A percentile compares a stretch with the other conserved stretches of the same genome.
Evolutionary conservation across 2,888 invertebrate species (phyloP).

Genomic region (Cephus nigrinus): DNA sequence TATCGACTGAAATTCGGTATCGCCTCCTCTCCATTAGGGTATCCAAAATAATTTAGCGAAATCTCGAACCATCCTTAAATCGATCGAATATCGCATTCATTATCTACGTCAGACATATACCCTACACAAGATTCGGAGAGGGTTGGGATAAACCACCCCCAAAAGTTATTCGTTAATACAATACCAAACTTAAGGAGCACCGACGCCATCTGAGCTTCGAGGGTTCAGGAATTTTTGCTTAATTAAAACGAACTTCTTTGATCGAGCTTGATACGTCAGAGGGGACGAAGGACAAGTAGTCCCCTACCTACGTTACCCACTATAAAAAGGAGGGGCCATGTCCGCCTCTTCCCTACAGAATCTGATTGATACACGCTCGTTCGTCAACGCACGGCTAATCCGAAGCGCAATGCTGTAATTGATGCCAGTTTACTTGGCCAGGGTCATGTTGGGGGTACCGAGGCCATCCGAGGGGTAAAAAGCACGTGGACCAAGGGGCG

Average conservation of each 20-base stretch:
- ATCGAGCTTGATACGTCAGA: not conserved
- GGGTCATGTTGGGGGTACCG: not conserved
- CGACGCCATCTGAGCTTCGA: not conserved
- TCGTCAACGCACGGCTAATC: conserved; percentile 5
- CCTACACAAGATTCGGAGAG: not conserved
- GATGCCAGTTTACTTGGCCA: conserved; percentile 32
- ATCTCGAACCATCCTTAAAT: not conserved
- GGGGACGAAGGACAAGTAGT: not conserved
- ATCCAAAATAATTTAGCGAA: not conserved
- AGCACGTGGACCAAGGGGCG: not conserved
- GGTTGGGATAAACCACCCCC: not conserved
- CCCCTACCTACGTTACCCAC: not conserved
- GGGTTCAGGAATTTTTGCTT: not conserved
- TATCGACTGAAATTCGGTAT: not conserved
- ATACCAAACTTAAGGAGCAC: not conserved
- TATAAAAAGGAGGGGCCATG: not conserved
- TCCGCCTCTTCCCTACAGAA: not conserved
- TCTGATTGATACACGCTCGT: not conserved
- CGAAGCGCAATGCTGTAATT: conserved; percentile 28
- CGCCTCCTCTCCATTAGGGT: not conserved
- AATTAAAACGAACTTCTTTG: not conserved
- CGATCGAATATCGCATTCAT: not conserved
- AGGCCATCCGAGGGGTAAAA: not conserved
- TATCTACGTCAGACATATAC: not conserved
- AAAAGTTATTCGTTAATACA: not conserved